A percentile compares a stretch with the other conserved stretches of the same genome.
phyloP scores from a whole-genome alignment of 2,888 invertebrate species.

The Stratiomys singularior region DNA sequence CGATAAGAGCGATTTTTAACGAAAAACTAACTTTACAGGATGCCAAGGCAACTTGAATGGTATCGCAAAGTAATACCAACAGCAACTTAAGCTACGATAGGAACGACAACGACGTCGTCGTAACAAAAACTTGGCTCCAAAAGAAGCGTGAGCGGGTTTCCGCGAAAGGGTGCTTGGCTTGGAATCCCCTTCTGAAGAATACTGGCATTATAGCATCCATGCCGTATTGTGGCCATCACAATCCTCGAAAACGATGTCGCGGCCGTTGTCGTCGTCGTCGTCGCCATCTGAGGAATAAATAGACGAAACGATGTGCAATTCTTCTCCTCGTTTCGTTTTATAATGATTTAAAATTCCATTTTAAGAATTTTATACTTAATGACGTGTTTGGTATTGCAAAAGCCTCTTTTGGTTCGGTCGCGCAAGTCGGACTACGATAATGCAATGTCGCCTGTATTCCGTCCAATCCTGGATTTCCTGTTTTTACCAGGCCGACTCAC shows the following conservation, averaged over 20 bases:
- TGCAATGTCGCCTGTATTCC: background rate
- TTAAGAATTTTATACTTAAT: conserved; percentile 67
- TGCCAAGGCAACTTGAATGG: background rate
- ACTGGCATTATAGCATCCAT: background rate
- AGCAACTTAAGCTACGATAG: background rate
- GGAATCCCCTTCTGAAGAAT: background rate
- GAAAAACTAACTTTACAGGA: conserved; percentile 18
- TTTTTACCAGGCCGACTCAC: conserved; percentile 14
- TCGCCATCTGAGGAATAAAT: conserved; percentile 17
- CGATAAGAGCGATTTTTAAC: conserved; percentile 38
- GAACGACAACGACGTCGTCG: background rate
- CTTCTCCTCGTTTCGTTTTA: conserved; percentile 51
- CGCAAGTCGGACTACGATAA: background rate
- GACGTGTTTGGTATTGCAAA: conserved; percentile 63
- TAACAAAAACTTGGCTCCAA: conserved; percentile 24
- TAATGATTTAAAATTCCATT: conserved; percentile 67
- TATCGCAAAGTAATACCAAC: background rate
- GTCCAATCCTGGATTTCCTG: background rate
- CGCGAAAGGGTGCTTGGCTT: background rate
- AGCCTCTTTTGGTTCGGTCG: background rate
- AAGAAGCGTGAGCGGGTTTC: background rate
- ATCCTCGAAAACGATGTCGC: background rate
- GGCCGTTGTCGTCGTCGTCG: background rate
- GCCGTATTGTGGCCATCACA: background rate
- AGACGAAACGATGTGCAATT: conserved; percentile 26